phyloP scores from a whole-genome alignment of 2,797 vertebrate genomes.

The Diplodus sargus region DNA sequence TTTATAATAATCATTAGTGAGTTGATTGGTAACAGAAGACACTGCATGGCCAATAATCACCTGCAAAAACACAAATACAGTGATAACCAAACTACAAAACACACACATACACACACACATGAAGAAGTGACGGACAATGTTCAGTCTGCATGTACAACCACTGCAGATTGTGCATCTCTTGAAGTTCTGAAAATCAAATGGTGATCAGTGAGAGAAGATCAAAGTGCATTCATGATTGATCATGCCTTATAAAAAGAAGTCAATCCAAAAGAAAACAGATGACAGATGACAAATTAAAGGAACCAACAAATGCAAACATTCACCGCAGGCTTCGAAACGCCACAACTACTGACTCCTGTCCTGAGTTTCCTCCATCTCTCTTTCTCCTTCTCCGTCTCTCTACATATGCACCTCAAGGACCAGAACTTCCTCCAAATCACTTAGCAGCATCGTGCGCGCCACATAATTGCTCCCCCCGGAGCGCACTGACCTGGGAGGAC shows the following conservation, averaged over 20 bases:
- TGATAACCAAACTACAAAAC: constrained; percentile 30
- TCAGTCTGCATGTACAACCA: constrained; percentile 46
- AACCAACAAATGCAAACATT: constrained; percentile 54
- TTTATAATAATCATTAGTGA: constrained; percentile 35
- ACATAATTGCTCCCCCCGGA: constrained; percentile 88
- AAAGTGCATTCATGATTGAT: constrained; percentile 27
- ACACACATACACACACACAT: constrained; percentile 13
- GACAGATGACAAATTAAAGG: constrained; percentile 47
- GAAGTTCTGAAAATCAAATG: constrained; percentile 66
- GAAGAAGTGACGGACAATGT: constrained; percentile 26
- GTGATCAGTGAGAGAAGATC: constrained; percentile 49
- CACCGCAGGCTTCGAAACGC: constrained; percentile 51
- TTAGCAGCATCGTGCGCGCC: constrained; percentile 66
- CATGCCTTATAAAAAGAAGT: constrained; percentile 56
- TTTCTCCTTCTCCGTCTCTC: constrained; percentile 26
- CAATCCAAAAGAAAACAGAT: constrained; percentile 43
- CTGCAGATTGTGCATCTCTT: constrained; percentile 55
- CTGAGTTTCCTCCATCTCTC: constrained; percentile 37
- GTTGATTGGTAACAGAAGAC: background rate
- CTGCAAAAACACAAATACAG: constrained; percentile 53
- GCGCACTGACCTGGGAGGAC: constrained; percentile 90
- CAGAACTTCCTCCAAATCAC: constrained; percentile 67
- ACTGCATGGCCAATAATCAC: constrained; percentile 38
- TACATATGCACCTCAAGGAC: constrained; percentile 60
- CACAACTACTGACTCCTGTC: constrained; percentile 60